Percentiles rank a stretch among this genome's conserved stretches.
phyloP scores from a whole-genome alignment of 2,113 vertebrate species.

The Mormyrus iriodes region DNA sequence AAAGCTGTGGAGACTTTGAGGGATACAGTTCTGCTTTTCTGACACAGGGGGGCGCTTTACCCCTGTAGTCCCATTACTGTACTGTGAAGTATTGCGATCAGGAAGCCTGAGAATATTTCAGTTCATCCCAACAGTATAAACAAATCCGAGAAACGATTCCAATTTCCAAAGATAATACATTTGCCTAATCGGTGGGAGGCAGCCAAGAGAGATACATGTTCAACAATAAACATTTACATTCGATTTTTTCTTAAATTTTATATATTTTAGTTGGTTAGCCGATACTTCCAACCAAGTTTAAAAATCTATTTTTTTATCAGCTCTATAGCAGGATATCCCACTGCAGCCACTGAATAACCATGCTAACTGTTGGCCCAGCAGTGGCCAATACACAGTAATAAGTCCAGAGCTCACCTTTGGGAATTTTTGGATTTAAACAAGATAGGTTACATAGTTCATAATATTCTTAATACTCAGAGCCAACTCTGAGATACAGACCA shows the following conservation, averaged over 20 bases:
- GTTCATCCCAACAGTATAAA: neutral
- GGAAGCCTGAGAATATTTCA: neutral
- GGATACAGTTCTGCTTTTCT: neutral
- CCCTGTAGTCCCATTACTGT: neutral
- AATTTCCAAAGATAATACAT: neutral
- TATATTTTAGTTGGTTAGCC: neutral
- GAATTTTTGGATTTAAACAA: neutral
- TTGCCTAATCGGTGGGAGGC: neutral
- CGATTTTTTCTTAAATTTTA: neutral
- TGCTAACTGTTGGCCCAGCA: neutral
- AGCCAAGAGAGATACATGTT: neutral
- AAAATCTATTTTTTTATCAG: neutral
- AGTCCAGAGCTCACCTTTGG: neutral
- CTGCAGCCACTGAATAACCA: neutral
- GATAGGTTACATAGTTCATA: neutral
- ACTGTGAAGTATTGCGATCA: neutral
- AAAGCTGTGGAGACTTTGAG: neutral
- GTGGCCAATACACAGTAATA: neutral
- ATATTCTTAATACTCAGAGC: neutral
- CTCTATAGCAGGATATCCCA: neutral
- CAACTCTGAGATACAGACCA: neutral
- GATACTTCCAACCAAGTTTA: neutral
- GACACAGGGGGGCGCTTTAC: neutral
- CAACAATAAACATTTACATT: neutral
- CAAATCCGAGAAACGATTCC: neutral